Evolutionary conservation across 2,888 invertebrate species (phyloP), one percentile per base, ranked within the genome.

Genomic region (Drosophila nigricruria): DNA sequence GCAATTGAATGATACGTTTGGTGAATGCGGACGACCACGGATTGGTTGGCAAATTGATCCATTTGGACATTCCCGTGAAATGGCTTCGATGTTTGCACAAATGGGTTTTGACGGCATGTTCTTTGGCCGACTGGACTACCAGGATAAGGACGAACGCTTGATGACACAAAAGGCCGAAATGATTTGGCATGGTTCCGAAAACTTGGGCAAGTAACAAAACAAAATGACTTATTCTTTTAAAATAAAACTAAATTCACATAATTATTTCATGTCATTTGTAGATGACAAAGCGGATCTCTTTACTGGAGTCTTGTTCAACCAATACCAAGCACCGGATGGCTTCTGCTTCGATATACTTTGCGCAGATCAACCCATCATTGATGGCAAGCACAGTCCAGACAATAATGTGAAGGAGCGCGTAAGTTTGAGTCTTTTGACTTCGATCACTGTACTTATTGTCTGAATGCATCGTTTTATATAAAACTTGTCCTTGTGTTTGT

Each of bases 261-360:
- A 32, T 12, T 38, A 1, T 23, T 1, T 3, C 8, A 20, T 27
- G 0, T 0, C 6, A n/a, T 25, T 9, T 40, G 3, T 16, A 86
- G 90, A 70, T n/a, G 74, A 82, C 12, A 59, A 76, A 20, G 25
- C 90, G 0, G 95, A 96, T 81, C 93, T 99, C 9, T 98, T 98
- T 86, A 97, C 98, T 0, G 96, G 97, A 0, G 95, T 96, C 0
- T 93, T 98, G 14, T 96, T 94, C 91, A 97, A 98, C 83, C 95
- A 94, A 0, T 98, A 98, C 91, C 95, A 95, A 0, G 96, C 98
- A 0, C 99, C 99, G 0, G 94, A 95, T 8, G 98, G 98, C 0
- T 99, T 98, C 92, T 99, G 99, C 89, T 99, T 97, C 92, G 99
- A 99, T 91, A 94, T 96, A 6, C 94, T 97, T 0, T 99, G 99